Evolutionary conservation across 1,140 invertebrate species (phyloP), one percentile per base, ranked within the genome.

Genomic region (Drosophila rufa): DNA sequence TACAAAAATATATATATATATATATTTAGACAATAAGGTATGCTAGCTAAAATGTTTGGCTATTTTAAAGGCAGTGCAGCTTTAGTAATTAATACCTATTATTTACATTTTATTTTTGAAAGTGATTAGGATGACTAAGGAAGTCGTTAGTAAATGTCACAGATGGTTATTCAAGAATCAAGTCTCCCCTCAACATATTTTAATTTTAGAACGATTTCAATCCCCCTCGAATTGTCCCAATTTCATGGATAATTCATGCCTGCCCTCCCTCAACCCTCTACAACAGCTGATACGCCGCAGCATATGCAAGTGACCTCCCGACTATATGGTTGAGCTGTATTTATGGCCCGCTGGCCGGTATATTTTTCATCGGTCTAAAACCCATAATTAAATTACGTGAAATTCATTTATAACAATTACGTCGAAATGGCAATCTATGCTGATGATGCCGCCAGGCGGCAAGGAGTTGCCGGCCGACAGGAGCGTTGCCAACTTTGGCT

Each of bases 371-470:
- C 64, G 67, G 73, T 75, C 75, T 90, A 82, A 90, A 90, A 90
- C 85, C 85, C 68, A 75, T 89, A 90, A 90, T 90, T 90, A 90
- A 90, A 90, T 90, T 90, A 90, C 85, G 78, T 85, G 65, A 85
- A 90, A 90, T 90, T 83, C 85, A 90, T 90, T 90, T 90, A 74
- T 90, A 90, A 90, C 81, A 90, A 90, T 90, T 90, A 90, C 85
- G 77, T 74, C 62, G 85, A 79, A 78, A 90, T 84, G 86, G 85
- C 85, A 90, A 90, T 90, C 85, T 90, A 90, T 85, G 85, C 85
- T 90, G 85, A 90, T 90, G 85, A 90, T 67, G 81, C 85, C 81
- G 82, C 57, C 83, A 89, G 74, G 78, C 74, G 75, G 83, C 76
- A 70, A 71, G 65, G 45, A 27, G 51, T 46, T 36, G 38, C 33